Conservation (phyloP, 1,140 invertebrate genomes). For the Hyphantria cunea region DNA sequence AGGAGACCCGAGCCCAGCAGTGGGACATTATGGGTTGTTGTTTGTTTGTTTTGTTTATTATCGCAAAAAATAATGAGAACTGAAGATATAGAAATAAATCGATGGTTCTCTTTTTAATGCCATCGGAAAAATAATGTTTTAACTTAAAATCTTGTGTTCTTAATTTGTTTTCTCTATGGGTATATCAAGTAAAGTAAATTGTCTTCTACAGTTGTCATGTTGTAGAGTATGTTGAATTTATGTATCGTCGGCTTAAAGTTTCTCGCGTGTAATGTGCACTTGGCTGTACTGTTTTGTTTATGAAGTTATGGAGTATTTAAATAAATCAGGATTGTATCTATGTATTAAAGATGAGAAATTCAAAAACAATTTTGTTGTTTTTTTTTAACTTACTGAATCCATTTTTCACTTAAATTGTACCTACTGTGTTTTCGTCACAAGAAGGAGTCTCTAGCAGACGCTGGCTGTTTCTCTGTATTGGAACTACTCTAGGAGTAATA, state of each 20-base stretch:
- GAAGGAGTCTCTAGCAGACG: no score
- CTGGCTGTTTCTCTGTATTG: no score
- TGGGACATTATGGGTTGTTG: no score
- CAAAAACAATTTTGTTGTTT: conserved; percentile 59
- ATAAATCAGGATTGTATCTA: conserved; percentile 52
- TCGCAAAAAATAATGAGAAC: no score
- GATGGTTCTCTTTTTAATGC: no score
- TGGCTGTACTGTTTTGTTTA: conserved; percentile 63
- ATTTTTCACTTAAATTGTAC: conserved; percentile 1
- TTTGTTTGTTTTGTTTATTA: no score
- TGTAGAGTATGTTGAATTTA: conserved; percentile 14
- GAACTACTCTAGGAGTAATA: no score
- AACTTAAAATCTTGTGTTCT: not conserved
- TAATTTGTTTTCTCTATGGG: no score
- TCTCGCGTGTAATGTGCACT: conserved; percentile 36
- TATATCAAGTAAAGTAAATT: no score
- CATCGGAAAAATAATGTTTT: not conserved
- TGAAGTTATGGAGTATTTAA: conserved; percentile 71
- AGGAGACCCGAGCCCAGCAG: no score
- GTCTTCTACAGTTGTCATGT: not conserved
- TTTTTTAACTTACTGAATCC: conserved; percentile 23
- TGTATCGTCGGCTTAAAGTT: conserved; percentile 14
- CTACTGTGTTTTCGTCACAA: no score
- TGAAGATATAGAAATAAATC: no score
- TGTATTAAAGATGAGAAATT: conserved; percentile 66